phyloP scores from a whole-genome alignment of 2,113 vertebrate species.

The Trematocara macrostoma region DNA sequence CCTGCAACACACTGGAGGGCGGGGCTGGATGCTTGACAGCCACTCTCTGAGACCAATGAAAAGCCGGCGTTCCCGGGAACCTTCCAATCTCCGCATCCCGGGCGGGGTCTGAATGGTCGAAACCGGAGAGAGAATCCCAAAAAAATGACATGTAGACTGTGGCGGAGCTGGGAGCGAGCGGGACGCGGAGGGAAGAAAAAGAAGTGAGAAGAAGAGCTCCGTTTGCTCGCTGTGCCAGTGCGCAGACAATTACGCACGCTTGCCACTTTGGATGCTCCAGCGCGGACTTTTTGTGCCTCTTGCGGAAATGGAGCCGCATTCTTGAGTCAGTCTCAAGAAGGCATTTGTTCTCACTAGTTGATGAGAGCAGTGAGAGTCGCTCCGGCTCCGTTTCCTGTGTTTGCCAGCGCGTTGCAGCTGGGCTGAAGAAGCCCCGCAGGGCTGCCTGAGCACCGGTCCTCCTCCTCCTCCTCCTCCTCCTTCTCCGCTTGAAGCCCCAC shows the following conservation, averaged over 20 bases:
- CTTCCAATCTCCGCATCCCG: slow-evolving; percentile 41
- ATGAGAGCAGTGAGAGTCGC: slow-evolving; percentile 35
- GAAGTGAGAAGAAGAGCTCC: background rate
- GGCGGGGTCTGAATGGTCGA: slow-evolving; percentile 46
- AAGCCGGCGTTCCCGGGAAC: background rate
- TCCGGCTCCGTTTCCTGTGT: slow-evolving; percentile 43
- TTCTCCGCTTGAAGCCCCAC: background rate
- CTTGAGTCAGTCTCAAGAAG: background rate
- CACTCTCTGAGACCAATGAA: slow-evolving; percentile 7
- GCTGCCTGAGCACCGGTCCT: background rate
- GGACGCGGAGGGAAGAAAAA: slow-evolving; percentile 15
- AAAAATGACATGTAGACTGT: slow-evolving; percentile 69
- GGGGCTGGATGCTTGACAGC: slow-evolving; percentile 5
- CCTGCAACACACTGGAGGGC: slow-evolving; percentile 46
- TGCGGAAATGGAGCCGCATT: slow-evolving; percentile 31
- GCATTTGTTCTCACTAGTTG: slow-evolving; percentile 8
- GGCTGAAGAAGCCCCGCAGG: slow-evolving; percentile 34
- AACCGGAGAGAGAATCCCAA: slow-evolving; percentile 60
- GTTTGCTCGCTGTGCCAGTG: background rate
- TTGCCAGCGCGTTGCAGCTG: slow-evolving; percentile 31
- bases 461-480: background rate
- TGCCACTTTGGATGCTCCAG: background rate
- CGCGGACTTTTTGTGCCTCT: background rate
- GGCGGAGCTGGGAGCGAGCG: slow-evolving; percentile 41
- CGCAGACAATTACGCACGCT: background rate